Evolutionary conservation across 2,113 vertebrate genomes (phyloP).

Genomic region (Puffinus mauretanicus): DNA sequence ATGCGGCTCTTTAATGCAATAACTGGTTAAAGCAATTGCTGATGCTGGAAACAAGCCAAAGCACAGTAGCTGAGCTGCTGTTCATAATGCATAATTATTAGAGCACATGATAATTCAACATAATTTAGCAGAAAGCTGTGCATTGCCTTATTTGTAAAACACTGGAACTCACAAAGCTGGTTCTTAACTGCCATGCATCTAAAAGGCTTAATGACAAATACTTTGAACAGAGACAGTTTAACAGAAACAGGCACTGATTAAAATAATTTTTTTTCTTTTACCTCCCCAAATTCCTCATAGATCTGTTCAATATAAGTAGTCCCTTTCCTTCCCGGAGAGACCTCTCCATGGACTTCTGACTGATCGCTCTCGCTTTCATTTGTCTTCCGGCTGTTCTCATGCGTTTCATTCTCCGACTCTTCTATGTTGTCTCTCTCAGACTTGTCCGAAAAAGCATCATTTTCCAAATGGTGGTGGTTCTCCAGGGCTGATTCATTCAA

Average conservation of each 20-base stretch:
- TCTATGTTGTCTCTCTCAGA: constrained; percentile 87
- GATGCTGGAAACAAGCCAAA: not conserved
- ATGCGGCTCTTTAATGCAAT: not conserved
- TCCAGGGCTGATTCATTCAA: constrained; percentile 82
- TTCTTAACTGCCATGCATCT: not conserved
- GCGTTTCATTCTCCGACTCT: constrained; percentile 81
- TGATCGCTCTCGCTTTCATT: constrained; percentile 87
- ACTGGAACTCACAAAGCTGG: not conserved
- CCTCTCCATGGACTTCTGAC: constrained; percentile 77
- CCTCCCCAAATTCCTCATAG: constrained; percentile 91
- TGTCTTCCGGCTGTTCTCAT: constrained; percentile 82
- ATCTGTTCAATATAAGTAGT: constrained; percentile 88
- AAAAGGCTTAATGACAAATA: not conserved
- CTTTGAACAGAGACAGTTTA: not conserved
- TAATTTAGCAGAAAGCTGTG: constrained; percentile 22
- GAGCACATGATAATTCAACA: not conserved
- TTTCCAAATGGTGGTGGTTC: constrained; percentile 83
- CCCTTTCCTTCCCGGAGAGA: constrained; percentile 70
- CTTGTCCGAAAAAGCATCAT: constrained; percentile 89
- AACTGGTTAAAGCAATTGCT: not conserved
- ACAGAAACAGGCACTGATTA: not conserved
- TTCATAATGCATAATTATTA: constrained; percentile 26
- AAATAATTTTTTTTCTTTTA: constrained; percentile 39
- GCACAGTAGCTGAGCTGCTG: not conserved
- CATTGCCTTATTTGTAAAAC: not conserved